These are phyloP conservation scores for Salvator merianae DNA, from an alignment of 2,113 vertebrate genomes.

Conservation along the genomic window DNA sequence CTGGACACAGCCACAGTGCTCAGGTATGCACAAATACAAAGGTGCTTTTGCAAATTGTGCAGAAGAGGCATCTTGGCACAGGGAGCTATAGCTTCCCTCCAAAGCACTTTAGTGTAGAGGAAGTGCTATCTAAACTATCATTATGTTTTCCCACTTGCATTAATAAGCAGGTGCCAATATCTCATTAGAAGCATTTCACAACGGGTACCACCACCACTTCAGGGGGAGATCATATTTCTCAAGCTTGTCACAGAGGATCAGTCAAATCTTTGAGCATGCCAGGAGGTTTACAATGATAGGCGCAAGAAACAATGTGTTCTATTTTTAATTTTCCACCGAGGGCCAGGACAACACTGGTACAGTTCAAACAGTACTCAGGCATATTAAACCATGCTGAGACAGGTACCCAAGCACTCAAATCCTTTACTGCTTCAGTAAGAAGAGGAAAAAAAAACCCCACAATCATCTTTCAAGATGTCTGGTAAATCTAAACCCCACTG, in stretches of 20 bases:
- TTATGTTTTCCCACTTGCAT: not conserved
- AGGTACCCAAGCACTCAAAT: not conserved
- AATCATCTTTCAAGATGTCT: not conserved
- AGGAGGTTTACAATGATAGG: not conserved
- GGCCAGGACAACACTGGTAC: accelerated
- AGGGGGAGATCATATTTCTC: not conserved
- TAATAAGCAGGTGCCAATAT: not conserved
- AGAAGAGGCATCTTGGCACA: not conserved
- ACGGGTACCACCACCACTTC: not conserved
- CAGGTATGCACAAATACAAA: not conserved
- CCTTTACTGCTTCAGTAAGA: not conserved
- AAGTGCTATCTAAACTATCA: not conserved
- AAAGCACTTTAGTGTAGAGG: not conserved
- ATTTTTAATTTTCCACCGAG: not conserved
- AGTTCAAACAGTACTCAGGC: not conserved
- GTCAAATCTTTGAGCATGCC: not conserved
- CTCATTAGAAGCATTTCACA: not conserved
- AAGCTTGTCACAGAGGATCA: not conserved
- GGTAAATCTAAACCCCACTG: not conserved
- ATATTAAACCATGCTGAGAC: not conserved
- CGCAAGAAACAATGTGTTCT: not conserved
- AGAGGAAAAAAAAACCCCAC: not conserved
- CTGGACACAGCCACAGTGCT: not conserved
- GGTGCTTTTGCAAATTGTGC: not conserved
- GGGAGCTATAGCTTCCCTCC: not conserved